A percentile compares a stretch with the other conserved stretches of the same genome.
phyloP scores from a whole-genome alignment of 1,140 invertebrate genomes.

The Grapholita molesta region DNA sequence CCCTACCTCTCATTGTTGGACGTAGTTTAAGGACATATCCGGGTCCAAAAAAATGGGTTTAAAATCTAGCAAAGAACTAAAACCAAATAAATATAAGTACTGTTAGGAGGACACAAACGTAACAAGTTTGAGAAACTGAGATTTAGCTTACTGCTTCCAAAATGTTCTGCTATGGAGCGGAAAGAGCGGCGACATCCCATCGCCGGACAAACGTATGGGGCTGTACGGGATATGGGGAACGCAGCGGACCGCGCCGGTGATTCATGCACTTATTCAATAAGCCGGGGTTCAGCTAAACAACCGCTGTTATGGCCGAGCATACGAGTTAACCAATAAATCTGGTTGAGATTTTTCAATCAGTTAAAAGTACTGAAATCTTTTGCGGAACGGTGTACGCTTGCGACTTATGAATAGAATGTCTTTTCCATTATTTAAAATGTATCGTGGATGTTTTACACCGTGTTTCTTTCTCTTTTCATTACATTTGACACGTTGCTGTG shows the following conservation, averaged over 20 bases:
- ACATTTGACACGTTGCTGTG: too few species aligned
- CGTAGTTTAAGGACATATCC: neutral
- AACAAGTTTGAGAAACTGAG: neutral
- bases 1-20: too few species aligned
- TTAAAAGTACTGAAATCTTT: neutral
- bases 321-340: neutral
- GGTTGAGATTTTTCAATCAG: neutral
- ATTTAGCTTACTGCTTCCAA: neutral
- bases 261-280: constrained; percentile 15
- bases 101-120: neutral
- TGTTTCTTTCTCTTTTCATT: too few species aligned
- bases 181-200: constrained; percentile 7
- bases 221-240: neutral
- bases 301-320: neutral
- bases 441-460: too few species aligned
- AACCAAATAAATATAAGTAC: too few species aligned
- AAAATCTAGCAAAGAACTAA: too few species aligned
- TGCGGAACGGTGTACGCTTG: too few species aligned
- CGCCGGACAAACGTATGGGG: constrained; percentile 9
- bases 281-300: constrained; percentile 4
- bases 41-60: too few species aligned
- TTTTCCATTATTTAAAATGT: too few species aligned
- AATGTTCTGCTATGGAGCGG: constrained; percentile 1
- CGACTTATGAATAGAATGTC: too few species aligned
- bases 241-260: neutral